A percentile compares a stretch with the other conserved stretches of the same genome.
phyloP scores from a whole-genome alignment of 1,140 invertebrate genomes.

The Atta cephalotes region DNA sequence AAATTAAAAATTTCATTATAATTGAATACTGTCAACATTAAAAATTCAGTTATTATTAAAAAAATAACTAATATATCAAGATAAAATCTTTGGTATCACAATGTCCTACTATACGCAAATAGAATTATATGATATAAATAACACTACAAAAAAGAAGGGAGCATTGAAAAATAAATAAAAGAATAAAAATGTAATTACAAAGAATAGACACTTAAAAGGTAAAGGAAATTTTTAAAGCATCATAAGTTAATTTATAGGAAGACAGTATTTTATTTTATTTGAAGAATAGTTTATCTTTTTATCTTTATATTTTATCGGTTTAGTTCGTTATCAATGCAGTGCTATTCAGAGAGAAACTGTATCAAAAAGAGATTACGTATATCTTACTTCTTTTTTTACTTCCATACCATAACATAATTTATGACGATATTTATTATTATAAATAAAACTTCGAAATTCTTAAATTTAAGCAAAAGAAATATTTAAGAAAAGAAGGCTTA shows the following conservation, averaged over 20 bases:
- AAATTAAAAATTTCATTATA: no score
- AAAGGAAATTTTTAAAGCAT: background rate
- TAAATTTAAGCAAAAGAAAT: background rate
- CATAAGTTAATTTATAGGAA: background rate
- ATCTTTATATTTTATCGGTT: background rate
- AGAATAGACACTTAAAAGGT: background rate
- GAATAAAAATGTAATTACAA: background rate
- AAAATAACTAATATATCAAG: no score
- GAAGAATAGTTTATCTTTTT: background rate
- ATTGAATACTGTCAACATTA: no score
- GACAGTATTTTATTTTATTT: background rate
- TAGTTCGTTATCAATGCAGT: conserved; percentile 5
- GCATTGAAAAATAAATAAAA: background rate
- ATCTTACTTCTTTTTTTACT: background rate
- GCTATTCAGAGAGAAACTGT: background rate
- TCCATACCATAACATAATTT: background rate
- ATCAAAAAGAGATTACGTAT: conserved; percentile 26
- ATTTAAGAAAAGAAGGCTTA: background rate
- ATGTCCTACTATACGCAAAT: background rate
- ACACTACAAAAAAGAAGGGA: background rate
- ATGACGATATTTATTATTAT: background rate
- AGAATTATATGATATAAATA: background rate
- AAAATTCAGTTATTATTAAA: no score
- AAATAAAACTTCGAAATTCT: conserved; percentile 1
- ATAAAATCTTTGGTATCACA: no score